Percentiles rank a stretch among this genome's conserved stretches.
Conservation (phyloP, 2,888 invertebrate genomes). For the Prenolepis imparis region DNA sequence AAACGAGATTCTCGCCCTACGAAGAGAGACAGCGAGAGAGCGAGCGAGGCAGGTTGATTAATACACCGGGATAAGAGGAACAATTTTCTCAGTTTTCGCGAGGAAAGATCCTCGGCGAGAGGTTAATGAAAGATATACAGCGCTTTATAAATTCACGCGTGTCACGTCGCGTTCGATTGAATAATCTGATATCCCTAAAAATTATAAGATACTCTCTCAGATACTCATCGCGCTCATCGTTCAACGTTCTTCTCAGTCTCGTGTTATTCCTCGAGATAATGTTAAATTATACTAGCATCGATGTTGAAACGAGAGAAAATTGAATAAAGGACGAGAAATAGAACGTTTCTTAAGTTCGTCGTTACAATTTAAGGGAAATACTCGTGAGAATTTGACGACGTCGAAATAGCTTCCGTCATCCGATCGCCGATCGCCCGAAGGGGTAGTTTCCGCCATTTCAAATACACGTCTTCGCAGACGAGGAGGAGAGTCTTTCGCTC, state of each 20-base stretch:
- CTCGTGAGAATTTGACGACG: conserved; percentile 29
- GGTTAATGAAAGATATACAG: conserved; percentile 51
- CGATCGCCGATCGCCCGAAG: neutral
- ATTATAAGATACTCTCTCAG: neutral
- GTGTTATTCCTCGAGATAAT: neutral
- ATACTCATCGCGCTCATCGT: neutral
- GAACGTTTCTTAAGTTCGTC: conserved; percentile 7
- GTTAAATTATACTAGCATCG: neutral
- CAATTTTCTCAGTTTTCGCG: conserved; percentile 33
- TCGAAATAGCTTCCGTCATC: conserved; percentile 10
- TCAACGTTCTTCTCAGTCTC: neutral
- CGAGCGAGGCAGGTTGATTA: conserved; percentile 34
- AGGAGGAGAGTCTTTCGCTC: conserved; percentile 13
- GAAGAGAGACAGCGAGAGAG: conserved; percentile 5
- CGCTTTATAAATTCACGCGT: conserved; percentile 36
- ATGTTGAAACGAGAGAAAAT: conserved; percentile 7
- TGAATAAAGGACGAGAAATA: neutral
- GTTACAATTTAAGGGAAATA: conserved; percentile 15
- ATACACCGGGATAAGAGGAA: conserved; percentile 46
- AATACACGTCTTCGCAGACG: neutral
- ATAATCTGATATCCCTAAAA: conserved; percentile 28
- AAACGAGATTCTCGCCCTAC: conserved; percentile 19
- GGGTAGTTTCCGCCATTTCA: conserved; percentile 22
- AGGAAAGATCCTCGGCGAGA: neutral
- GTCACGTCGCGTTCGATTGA: conserved; percentile 21